A percentile compares a stretch with the other conserved stretches of the same genome.
phyloP scores from a whole-genome alignment of 2,888 invertebrate genomes.

The Epinotia brunnichana region DNA sequence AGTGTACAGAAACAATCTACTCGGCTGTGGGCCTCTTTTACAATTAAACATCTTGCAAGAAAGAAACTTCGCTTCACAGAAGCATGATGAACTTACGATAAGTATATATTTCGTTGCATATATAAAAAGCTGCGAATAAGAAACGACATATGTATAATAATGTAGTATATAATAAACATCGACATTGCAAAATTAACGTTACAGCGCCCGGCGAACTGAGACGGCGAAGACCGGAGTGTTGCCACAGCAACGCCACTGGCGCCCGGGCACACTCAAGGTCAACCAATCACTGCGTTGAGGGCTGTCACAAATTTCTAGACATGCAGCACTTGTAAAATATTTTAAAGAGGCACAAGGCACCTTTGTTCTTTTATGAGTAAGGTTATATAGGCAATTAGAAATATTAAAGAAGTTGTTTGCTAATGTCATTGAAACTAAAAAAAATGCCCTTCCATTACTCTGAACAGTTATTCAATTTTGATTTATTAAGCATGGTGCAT shows the following conservation, averaged over 20 bases:
- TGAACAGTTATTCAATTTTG: not conserved
- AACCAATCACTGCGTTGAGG: not conserved
- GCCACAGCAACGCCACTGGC: not conserved
- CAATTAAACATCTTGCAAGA: slow-evolving; percentile 19
- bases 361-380: too few species aligned
- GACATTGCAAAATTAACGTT: slow-evolving; percentile 46
- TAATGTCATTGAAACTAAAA: not conserved
- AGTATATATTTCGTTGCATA: slow-evolving; percentile 71
- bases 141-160: slow-evolving; percentile 50
- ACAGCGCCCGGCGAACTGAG: slow-evolving; percentile 13
- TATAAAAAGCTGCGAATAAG: slow-evolving; percentile 64
- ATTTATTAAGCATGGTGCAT: not conserved
- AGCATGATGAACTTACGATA: slow-evolving; percentile 55
- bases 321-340: not conserved
- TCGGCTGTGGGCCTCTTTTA: slow-evolving; percentile 12
- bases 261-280: not conserved
- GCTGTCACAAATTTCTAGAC: not conserved
- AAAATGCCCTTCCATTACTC: too few species aligned
- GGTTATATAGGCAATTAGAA: not conserved
- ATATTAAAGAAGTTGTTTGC: not conserved
- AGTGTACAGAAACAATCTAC: slow-evolving; percentile 19
- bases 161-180: slow-evolving; percentile 49
- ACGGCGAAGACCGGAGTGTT: not conserved
- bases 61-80: slow-evolving; percentile 56
- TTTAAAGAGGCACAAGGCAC: not conserved